These are phyloP conservation scores for Chascanopsetta lugubris DNA, from an alignment of 2,113 vertebrate species.

Conservation along the genomic window DNA sequence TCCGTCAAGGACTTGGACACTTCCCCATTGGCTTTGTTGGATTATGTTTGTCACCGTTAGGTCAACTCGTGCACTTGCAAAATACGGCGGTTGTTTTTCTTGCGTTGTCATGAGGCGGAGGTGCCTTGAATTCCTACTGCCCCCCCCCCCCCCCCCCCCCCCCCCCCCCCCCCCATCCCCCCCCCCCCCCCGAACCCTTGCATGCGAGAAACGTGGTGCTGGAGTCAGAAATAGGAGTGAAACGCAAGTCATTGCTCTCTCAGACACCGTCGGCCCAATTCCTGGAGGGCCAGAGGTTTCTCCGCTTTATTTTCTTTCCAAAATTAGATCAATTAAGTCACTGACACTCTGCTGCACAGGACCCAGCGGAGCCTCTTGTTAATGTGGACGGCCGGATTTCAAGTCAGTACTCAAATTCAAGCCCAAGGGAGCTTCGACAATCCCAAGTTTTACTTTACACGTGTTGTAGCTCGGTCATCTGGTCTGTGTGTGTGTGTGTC, in stretches of 20 bases:
- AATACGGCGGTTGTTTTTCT: constrained; percentile 50
- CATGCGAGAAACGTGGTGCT: constrained; percentile 72
- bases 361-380: constrained; percentile 56
- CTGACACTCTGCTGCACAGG: constrained; percentile 61
- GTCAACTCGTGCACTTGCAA: constrained; percentile 59
- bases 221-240: constrained; percentile 76
- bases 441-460: constrained; percentile 56
- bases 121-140: constrained; percentile 76
- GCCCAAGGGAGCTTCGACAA: constrained; percentile 65
- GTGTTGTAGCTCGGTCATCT: constrained; percentile 46
- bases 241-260: constrained; percentile 59
- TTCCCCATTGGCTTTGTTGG: constrained; percentile 22
- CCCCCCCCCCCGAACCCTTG: constrained; percentile 47
- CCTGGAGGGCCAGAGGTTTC: constrained; percentile 68
- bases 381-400: constrained; percentile 50
- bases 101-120: constrained; percentile 72
- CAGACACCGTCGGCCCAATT: constrained; percentile 62
- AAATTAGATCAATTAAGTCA: constrained; percentile 70
- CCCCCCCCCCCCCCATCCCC: no score
- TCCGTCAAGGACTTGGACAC: constrained; percentile 30
- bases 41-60: constrained; percentile 53
- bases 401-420: constrained; percentile 23
- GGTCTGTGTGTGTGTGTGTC: constrained; percentile 23
- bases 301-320: constrained; percentile 67
- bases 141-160: constrained; percentile 29